phyloP scores from a whole-genome alignment of 2,797 vertebrate species.

The Lates japonicus region DNA sequence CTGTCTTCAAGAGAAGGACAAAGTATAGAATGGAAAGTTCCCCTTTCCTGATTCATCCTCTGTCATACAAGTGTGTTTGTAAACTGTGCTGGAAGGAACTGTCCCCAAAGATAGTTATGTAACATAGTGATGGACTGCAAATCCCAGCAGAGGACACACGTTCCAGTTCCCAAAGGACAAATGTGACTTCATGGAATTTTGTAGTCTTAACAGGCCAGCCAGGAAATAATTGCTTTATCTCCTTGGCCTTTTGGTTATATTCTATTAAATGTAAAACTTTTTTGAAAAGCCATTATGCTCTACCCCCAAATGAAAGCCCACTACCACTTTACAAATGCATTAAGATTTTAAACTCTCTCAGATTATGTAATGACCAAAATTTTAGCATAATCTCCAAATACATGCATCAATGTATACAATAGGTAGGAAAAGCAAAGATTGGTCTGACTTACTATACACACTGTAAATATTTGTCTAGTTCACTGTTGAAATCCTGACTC shows the following conservation, averaged over 20 bases:
- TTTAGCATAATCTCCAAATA: conserved; percentile 1
- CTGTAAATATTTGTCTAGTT: conserved; percentile 19
- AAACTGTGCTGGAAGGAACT: conserved; percentile 50
- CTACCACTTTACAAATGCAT: not conserved
- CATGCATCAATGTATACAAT: not conserved
- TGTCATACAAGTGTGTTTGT: conserved; percentile 45
- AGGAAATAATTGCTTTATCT: conserved; percentile 53
- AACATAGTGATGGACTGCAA: conserved; percentile 57
- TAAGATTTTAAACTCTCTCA: conserved; percentile 3
- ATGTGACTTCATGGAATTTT: conserved; percentile 66
- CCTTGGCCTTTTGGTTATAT: conserved; percentile 33
- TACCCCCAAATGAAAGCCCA: conserved; percentile 8
- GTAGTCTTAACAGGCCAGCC: conserved; percentile 24
- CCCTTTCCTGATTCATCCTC: conserved; percentile 19
- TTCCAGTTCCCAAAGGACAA: conserved; percentile 61
- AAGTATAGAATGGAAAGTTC: conserved; percentile 16
- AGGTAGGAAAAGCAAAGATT: not conserved
- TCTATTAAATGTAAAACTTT: conserved; percentile 50
- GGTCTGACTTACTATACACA: not conserved
- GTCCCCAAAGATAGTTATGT: conserved; percentile 61
- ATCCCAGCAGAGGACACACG: conserved; percentile 65
- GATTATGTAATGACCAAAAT: conserved; percentile 17
- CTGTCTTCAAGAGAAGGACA: not conserved
- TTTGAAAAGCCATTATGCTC: conserved; percentile 21
- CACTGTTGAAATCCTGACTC: not conserved